Evolutionary conservation across 2,797 vertebrate genomes (phyloP).

Genomic region (Tragelaphus oryx): DNA sequence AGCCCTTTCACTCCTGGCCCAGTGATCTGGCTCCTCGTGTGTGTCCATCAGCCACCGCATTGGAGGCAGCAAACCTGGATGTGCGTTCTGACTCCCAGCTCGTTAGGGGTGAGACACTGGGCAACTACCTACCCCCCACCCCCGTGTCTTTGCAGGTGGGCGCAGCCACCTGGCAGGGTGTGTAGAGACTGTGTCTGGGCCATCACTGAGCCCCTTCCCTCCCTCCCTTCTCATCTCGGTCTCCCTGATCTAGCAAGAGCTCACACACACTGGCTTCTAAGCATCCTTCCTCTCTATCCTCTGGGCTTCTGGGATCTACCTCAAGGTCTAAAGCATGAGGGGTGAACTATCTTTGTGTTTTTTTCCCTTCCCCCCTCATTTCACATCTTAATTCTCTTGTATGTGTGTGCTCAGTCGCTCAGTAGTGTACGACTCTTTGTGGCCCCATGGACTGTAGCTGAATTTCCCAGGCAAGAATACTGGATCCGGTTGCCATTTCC

Average conservation of each 20-base stretch:
- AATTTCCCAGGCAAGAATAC: background rate
- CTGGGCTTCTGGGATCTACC: background rate
- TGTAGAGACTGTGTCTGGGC: background rate
- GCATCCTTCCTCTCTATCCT: background rate
- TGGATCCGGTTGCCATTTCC: background rate
- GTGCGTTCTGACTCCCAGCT: background rate
- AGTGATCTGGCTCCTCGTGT: background rate
- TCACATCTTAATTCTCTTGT: background rate
- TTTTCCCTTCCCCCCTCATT: background rate
- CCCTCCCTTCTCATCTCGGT: background rate
- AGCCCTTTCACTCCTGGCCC: background rate
- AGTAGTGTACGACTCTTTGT: accelerated
- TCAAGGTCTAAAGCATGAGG: background rate
- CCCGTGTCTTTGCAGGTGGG: background rate
- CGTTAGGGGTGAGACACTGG: background rate
- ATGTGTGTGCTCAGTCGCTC: background rate
- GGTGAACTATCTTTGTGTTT: background rate
- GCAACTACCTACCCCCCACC: background rate
- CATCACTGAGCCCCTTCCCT: background rate
- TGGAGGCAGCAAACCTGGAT: background rate
- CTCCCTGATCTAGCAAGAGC: background rate
- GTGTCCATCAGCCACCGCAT: background rate
- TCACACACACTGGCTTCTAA: background rate
- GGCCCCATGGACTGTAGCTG: background rate
- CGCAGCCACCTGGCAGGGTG: background rate